These are phyloP conservation scores for Cydia pomonella DNA, from an alignment of 1,140 invertebrate species.

Conservation along the genomic window DNA sequence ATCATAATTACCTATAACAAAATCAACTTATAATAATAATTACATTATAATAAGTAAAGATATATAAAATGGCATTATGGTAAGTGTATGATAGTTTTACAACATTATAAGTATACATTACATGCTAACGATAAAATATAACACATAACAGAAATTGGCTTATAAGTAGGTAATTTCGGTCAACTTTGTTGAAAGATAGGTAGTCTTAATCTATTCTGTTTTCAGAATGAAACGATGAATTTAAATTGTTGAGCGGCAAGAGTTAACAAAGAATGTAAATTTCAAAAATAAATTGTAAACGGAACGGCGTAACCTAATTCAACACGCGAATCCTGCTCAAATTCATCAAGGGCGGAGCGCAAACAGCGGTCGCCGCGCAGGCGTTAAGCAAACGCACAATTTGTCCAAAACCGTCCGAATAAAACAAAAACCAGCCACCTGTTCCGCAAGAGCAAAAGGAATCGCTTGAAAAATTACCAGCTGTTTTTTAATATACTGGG, in stretches of 20 bases:
- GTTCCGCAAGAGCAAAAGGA: conserved; percentile 75
- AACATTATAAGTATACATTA: no score
- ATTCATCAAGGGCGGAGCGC: conserved; percentile 63
- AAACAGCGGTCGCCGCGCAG: conserved; percentile 52
- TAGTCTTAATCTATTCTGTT: no score
- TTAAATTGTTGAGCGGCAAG: neutral
- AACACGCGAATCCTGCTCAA: conserved; percentile 60
- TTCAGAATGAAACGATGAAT: neutral
- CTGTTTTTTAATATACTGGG: conserved; percentile 78
- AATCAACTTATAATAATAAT: no score
- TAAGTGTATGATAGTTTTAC: no score
- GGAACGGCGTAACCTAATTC: conserved; percentile 58
- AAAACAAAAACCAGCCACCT: conserved; percentile 64
- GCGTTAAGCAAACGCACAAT: conserved; percentile 64
- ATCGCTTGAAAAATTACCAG: conserved; percentile 81
- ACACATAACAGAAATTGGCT: neutral
- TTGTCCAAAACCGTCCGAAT: conserved; percentile 50
- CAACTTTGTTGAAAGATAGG: neutral
- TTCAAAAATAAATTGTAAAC: conserved; percentile 51
- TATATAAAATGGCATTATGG: no score
- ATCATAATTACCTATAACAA: no score
- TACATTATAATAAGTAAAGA: no score
- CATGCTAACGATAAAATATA: neutral
- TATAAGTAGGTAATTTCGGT: neutral
- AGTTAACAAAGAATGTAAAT: conserved; percentile 31